phyloP scores from a whole-genome alignment of 1,140 invertebrate genomes.

The Brachionus plicatilis region DNA sequence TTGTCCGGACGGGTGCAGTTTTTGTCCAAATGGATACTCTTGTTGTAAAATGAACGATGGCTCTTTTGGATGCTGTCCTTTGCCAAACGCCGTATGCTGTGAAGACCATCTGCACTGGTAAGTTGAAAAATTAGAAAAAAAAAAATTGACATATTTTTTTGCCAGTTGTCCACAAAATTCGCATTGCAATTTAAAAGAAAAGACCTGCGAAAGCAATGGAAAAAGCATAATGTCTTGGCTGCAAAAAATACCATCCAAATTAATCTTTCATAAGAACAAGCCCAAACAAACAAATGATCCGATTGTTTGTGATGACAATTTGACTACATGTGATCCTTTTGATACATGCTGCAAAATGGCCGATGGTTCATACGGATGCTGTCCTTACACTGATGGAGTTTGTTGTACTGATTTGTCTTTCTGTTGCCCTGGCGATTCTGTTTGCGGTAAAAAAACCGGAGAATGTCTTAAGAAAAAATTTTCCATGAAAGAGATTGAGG shows the following conservation, averaged over 20 bases:
- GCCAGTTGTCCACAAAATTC: constrained; percentile 6
- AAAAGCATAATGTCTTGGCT: neutral
- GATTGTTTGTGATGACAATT: constrained; percentile 4
- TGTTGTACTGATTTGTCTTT: constrained; percentile 44
- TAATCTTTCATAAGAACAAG: neutral
- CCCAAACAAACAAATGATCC: neutral
- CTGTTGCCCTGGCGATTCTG: neutral
- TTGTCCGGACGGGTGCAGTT: constrained; percentile 26
- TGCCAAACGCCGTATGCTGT: constrained; percentile 46
- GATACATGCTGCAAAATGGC: constrained; percentile 39
- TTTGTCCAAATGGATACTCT: constrained; percentile 19
- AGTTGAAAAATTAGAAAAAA: neutral
- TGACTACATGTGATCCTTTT: constrained; percentile 21
- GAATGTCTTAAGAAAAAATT: neutral
- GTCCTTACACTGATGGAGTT: constrained; percentile 47
- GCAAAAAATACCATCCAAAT: constrained; percentile 33
- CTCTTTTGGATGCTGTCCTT: constrained; percentile 30
- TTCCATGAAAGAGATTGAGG: neutral
- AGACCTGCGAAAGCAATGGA: neutral
- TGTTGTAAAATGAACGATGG: constrained; percentile 35
- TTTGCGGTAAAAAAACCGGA: neutral
- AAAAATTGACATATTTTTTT: neutral
- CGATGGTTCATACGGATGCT: constrained; percentile 42
- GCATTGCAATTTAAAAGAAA: constrained; percentile 26
- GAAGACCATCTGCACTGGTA: constrained; percentile 47